These are phyloP conservation scores for Calonectris borealis DNA, from an alignment of 2,113 vertebrate species.

Conservation along the genomic window DNA sequence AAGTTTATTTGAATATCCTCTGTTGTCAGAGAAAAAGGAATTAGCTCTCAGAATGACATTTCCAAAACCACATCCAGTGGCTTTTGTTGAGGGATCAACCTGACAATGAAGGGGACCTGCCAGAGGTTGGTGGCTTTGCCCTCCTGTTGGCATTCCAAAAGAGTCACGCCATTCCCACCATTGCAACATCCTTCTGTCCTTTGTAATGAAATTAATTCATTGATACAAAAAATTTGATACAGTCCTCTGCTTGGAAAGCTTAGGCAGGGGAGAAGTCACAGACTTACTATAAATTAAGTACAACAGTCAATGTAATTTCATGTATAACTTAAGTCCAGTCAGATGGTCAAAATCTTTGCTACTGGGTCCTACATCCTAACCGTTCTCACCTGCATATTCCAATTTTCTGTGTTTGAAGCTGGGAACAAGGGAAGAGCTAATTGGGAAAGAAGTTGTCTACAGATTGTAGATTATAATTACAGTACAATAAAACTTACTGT, in stretches of 20 bases:
- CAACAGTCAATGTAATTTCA: not conserved
- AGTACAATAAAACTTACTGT: not conserved
- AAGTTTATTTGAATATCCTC: not conserved
- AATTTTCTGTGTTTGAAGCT: not conserved
- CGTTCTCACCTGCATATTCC: not conserved
- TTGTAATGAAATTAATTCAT: not conserved
- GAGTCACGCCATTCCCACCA: not conserved
- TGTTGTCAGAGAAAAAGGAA: not conserved
- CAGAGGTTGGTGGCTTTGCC: accelerated
- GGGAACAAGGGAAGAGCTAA: not conserved
- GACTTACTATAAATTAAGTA: not conserved
- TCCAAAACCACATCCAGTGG: not conserved
- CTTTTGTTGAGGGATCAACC: not conserved
- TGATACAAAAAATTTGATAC: not conserved
- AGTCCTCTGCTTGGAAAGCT: not conserved
- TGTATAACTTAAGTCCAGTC: not conserved
- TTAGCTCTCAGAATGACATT: not conserved
- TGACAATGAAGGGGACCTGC: not conserved
- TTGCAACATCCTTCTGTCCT: not conserved
- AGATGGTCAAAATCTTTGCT: not conserved
- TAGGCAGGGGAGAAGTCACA: not conserved
- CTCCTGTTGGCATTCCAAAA: not conserved
- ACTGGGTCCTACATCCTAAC: not conserved
- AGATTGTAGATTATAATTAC: not conserved
- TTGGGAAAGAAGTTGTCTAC: not conserved